Evolutionary conservation across 2,113 vertebrate species (phyloP).

Genomic region (Hystrix brachyura): DNA sequence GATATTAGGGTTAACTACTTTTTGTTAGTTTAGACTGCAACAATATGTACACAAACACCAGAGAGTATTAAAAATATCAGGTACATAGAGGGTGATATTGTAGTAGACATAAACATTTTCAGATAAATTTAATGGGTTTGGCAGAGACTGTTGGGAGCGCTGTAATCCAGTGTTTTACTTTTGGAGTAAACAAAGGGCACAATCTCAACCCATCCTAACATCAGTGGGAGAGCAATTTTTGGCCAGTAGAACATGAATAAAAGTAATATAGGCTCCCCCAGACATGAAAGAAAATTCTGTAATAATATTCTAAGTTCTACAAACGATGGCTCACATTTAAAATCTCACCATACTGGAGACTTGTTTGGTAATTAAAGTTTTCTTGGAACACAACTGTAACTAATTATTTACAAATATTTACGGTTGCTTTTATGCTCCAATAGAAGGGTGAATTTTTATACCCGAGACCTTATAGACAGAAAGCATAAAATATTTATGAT

Average conservation of each 20-base stretch:
- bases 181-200: not conserved
- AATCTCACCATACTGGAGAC: not conserved
- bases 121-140: not conserved
- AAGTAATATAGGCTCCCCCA: not conserved
- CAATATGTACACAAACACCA: not conserved
- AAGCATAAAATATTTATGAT: slow-evolving; percentile 58
- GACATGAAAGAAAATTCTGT: not conserved
- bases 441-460: not conserved
- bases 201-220: not conserved
- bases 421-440: not conserved
- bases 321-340: not conserved
- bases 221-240: not conserved
- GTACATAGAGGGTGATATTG: not conserved
- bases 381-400: not conserved
- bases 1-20: not conserved
- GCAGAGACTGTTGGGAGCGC: not conserved
- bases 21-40: not conserved
- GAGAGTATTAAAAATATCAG: not conserved
- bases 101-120: not conserved
- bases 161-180: not conserved
- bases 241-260: not conserved
- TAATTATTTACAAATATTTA: slow-evolving; percentile 52
- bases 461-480: not conserved
- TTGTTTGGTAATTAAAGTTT: slow-evolving; percentile 1
- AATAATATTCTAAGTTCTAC: not conserved